phyloP scores from a whole-genome alignment of 2,888 invertebrate genomes.

The Ariolimax columbianus region DNA sequence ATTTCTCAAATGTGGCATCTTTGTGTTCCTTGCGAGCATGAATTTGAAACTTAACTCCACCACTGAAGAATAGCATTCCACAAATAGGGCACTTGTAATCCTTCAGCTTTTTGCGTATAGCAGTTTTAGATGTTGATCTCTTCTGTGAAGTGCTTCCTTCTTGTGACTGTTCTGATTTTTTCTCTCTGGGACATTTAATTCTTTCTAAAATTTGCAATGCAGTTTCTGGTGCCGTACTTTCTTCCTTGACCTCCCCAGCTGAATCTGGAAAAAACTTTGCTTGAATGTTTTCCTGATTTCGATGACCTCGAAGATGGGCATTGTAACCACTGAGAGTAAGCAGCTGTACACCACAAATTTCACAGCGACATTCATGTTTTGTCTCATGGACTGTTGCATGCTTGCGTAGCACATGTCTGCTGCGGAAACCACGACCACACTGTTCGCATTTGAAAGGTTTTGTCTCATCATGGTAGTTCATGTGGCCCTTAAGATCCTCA shows the following conservation, averaged over 20 bases:
- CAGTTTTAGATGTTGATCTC: background rate
- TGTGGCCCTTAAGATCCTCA: slow-evolving; percentile 51
- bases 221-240: slow-evolving; percentile 1
- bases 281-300: slow-evolving; percentile 51
- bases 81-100: slow-evolving; percentile 53
- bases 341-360: slow-evolving; percentile 56
- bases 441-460: slow-evolving; percentile 52
- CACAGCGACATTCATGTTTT: slow-evolving; percentile 50
- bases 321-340: slow-evolving; percentile 55
- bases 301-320: slow-evolving; percentile 54
- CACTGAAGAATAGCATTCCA: slow-evolving; percentile 44
- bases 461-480: slow-evolving; percentile 50
- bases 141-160: background rate
- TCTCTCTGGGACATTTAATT: background rate
- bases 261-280: slow-evolving; percentile 26
- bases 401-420: slow-evolving; percentile 41
- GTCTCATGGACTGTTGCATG: slow-evolving; percentile 43
- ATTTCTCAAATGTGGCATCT: slow-evolving; percentile 50
- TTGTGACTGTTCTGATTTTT: background rate
- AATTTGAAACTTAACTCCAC: slow-evolving; percentile 51
- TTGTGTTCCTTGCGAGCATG: slow-evolving; percentile 48
- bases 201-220: slow-evolving; percentile 40
- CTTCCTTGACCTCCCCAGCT: slow-evolving; percentile 9
- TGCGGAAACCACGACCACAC: slow-evolving; percentile 52
- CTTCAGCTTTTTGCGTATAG: slow-evolving; percentile 5